Evolutionary conservation across 2,888 invertebrate genomes (phyloP).

Genomic region (Synergus gifuensis): DNA sequence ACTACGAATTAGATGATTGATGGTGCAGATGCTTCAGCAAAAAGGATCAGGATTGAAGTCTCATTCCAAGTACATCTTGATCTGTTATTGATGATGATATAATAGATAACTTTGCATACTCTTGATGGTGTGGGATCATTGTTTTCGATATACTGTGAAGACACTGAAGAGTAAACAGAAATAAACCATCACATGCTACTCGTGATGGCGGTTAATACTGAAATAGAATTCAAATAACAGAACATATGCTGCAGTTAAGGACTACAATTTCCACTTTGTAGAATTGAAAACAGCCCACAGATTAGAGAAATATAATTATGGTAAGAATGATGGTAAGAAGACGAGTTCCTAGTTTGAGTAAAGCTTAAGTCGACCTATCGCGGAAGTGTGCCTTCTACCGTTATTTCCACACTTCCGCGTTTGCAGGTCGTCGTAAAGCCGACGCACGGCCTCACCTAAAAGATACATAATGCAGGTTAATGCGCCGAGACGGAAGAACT

Average conservation of each 20-base stretch:
- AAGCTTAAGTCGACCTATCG: conserved; percentile 22
- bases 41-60: too few relatives aligned
- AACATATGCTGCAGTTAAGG: background rate
- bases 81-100: too few relatives aligned
- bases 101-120: too few relatives aligned
- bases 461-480: conserved; percentile 57
- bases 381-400: conserved; percentile 33
- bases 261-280: background rate
- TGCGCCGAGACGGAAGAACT: conserved; percentile 67
- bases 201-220: too few relatives aligned
- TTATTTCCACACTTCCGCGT: conserved; percentile 45
- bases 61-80: too few relatives aligned
- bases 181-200: too few relatives aligned
- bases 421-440: conserved; percentile 43
- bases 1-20: background rate
- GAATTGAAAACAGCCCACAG: background rate
- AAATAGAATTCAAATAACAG: too few relatives aligned
- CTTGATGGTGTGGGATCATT: too few relatives aligned
- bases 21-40: background rate
- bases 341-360: background rate
- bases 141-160: too few relatives aligned
- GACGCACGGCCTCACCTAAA: conserved; percentile 42
- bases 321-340: conserved; percentile 4
- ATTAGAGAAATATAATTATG: background rate
- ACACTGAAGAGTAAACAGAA: too few relatives aligned